Evolutionary conservation across 1,140 invertebrate genomes (phyloP).

Genomic region (Drosophila baimaii): DNA sequence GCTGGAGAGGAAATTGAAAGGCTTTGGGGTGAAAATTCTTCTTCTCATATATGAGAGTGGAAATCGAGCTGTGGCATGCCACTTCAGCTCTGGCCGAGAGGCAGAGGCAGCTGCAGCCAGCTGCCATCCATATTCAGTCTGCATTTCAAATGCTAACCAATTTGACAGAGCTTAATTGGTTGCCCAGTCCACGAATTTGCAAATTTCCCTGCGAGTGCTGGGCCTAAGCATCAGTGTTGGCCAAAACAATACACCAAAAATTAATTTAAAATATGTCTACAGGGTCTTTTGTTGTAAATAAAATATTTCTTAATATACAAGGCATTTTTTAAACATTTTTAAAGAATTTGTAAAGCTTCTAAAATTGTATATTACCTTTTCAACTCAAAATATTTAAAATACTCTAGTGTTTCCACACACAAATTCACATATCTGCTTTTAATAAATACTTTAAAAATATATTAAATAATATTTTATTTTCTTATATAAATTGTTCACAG

Average conservation of each 20-base stretch:
- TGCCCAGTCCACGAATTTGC: conserved; percentile 6
- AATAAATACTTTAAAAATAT: too few species aligned
- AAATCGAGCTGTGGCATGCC: neutral
- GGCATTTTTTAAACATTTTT: too few species aligned
- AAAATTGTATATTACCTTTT: too few species aligned
- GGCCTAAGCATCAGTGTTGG: neutral
- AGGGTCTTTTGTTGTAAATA: too few species aligned
- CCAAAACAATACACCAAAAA: neutral
- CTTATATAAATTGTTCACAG: too few species aligned
- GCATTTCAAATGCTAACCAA: conserved; percentile 45
- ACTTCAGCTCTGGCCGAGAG: neutral
- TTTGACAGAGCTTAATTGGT: conserved; percentile 65
- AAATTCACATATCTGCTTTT: too few species aligned
- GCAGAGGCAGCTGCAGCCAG: neutral
- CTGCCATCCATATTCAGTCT: conserved; percentile 6
- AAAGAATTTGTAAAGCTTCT: too few species aligned
- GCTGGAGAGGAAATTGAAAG: too few species aligned
- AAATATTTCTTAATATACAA: too few species aligned
- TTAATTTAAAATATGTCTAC: neutral
- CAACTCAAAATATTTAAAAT: too few species aligned
- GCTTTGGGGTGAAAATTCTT: neutral
- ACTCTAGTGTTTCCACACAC: too few species aligned
- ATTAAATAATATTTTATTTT: too few species aligned
- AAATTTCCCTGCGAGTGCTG: neutral
- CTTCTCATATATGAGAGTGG: neutral